phyloP scores from a whole-genome alignment of 2,797 vertebrate species.

The Pangasius krempfi region DNA sequence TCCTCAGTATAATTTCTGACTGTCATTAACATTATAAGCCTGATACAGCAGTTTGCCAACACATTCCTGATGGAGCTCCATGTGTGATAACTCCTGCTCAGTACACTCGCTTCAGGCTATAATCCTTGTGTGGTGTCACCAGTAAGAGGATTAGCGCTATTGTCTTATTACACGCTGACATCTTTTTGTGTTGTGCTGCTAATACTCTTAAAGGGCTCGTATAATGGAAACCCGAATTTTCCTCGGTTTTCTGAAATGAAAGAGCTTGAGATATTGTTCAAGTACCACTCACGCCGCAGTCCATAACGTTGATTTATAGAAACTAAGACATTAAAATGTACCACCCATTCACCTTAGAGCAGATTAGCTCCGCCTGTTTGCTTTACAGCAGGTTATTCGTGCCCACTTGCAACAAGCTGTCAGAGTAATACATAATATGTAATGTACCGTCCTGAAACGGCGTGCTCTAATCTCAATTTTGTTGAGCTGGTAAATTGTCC shows the following conservation, averaged over 20 bases:
- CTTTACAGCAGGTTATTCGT: background rate
- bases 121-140: constrained; percentile 38
- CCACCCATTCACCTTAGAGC: background rate
- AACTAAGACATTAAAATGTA: background rate
- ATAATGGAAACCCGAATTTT: background rate
- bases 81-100: background rate
- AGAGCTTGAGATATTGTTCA: background rate
- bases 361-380: background rate
- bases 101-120: constrained; percentile 27
- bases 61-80: background rate
- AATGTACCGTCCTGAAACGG: background rate
- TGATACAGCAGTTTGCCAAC: background rate
- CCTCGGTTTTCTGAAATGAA: background rate
- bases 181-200: constrained; percentile 47
- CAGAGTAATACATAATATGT: background rate
- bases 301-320: background rate
- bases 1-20: background rate
- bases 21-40: background rate
- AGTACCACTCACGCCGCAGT: background rate
- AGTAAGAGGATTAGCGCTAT: constrained; percentile 56
- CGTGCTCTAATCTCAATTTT: background rate
- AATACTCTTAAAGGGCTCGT: constrained; percentile 34
- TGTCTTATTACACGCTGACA: constrained; percentile 52
- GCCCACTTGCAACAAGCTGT: background rate
- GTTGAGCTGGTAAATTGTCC: background rate